A percentile compares a stretch with the other conserved stretches of the same genome.
These are phyloP conservation scores for Drosophila rhopaloa DNA, from an alignment of 1,140 invertebrate species.

Conservation along the genomic window DNA sequence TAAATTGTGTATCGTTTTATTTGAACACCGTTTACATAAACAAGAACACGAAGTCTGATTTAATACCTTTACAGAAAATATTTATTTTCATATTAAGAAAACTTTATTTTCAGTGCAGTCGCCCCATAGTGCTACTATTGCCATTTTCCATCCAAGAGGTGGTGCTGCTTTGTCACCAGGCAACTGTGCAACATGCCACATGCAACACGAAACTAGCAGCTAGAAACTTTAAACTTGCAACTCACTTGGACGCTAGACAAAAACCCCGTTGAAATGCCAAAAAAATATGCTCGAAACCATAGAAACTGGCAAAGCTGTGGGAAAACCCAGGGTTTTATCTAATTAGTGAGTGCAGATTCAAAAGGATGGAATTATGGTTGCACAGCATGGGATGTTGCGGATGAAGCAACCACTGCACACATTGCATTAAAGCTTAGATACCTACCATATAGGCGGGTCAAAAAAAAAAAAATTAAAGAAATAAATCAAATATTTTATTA, in stretches of 20 bases:
- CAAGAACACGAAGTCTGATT: no score
- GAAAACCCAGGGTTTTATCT: constrained; percentile 22
- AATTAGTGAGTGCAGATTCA: constrained; percentile 40
- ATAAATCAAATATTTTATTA: neutral
- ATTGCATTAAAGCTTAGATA: neutral
- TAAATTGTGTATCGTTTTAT: no score
- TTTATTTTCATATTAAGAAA: no score
- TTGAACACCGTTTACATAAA: no score
- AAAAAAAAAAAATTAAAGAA: neutral
- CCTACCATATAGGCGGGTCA: constrained; percentile 7
- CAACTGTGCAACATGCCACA: constrained; percentile 23
- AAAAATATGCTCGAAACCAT: constrained; percentile 38
- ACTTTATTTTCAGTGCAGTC: neutral
- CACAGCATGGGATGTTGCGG: constrained; percentile 1
- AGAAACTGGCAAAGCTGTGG: constrained; percentile 29
- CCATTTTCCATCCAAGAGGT: constrained; percentile 17
- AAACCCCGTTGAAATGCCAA: constrained; percentile 23
- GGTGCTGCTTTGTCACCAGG: constrained; percentile 38
- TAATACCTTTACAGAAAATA: neutral
- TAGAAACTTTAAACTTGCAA: constrained; percentile 12
- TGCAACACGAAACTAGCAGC: constrained; percentile 4
- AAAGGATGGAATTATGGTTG: constrained; percentile 37
- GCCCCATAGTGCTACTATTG: constrained; percentile 36
- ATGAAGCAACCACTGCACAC: constrained; percentile 3
- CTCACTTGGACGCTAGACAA: constrained; percentile 19